phyloP scores from a whole-genome alignment of 2,113 vertebrate genomes.

The Thermophis baileyi region DNA sequence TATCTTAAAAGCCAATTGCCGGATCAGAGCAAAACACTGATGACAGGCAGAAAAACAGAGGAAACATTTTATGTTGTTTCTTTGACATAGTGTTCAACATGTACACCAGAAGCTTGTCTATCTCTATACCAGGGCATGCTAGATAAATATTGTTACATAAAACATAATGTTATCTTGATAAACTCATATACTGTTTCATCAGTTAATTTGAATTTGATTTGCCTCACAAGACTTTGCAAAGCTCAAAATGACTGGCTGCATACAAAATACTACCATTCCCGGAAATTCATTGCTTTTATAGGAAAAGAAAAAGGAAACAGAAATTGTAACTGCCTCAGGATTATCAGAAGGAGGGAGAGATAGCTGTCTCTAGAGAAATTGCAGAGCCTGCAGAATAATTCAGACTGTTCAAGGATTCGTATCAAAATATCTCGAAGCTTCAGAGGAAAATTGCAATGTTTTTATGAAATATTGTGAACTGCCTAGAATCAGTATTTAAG shows the following conservation, averaged over 20 bases:
- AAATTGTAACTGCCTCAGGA: constrained; percentile 27
- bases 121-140: not conserved
- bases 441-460: not conserved
- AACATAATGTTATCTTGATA: constrained; percentile 38
- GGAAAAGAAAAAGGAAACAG: constrained; percentile 23
- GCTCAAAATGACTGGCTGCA: constrained; percentile 28
- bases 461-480: not conserved
- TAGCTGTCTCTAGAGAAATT: not conserved
- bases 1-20: not conserved
- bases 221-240: constrained; percentile 40
- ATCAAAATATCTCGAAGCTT: not conserved
- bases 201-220: constrained; percentile 50
- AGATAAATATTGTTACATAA: constrained; percentile 22
- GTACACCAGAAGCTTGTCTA: rapidly evolving
- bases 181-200: constrained; percentile 44
- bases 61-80: not conserved
- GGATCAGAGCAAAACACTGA: not conserved
- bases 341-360: not conserved
- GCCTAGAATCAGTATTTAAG: not conserved
- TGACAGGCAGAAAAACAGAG: not conserved
- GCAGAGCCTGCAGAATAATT: not conserved
- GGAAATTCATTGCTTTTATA: constrained; percentile 50
- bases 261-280: constrained; percentile 43
- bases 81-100: constrained; percentile 7
- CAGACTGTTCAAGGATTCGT: not conserved